phyloP scores from a whole-genome alignment of 30 jellyfish, hydroid and myxozoan species.

The Phacellophora camtschatica region DNA sequence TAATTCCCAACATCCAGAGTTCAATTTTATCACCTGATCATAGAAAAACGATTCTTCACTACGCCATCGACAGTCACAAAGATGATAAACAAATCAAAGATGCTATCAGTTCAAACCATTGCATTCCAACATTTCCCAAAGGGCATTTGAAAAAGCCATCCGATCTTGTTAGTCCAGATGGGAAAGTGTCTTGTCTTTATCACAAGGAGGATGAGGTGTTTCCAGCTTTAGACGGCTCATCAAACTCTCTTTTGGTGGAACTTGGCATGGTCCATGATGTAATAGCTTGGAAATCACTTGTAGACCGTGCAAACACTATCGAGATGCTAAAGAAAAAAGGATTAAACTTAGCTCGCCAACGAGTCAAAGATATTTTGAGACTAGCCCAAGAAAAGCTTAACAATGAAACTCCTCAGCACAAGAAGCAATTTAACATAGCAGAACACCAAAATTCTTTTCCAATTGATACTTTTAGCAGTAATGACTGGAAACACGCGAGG shows the following conservation, averaged over 20 bases:
- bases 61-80: not conserved
- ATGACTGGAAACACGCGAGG: not conserved
- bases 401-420: not conserved
- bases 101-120: not conserved
- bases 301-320: slow-evolving; percentile 42
- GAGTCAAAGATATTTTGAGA: not conserved
- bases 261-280: slow-evolving; percentile 51
- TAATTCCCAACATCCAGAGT: slow-evolving; percentile 2
- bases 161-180: slow-evolving; percentile 28
- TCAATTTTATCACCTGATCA: not conserved
- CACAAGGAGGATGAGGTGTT: slow-evolving; percentile 63
- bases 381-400: not conserved
- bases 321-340: not conserved
- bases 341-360: not conserved
- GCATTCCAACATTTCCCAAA: slow-evolving; percentile 43
- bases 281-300: slow-evolving; percentile 32
- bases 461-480: too few species aligned
- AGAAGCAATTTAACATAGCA: too few species aligned
- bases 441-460: too few species aligned
- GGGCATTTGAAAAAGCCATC: slow-evolving; percentile 20
- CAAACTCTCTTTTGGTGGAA: not conserved
- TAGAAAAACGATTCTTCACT: not conserved
- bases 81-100: not conserved
- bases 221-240: not conserved
- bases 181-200: slow-evolving; percentile 63